These are phyloP conservation scores for Philonicus albiceps DNA, from an alignment of 2,888 invertebrate species.

Conservation along the genomic window DNA sequence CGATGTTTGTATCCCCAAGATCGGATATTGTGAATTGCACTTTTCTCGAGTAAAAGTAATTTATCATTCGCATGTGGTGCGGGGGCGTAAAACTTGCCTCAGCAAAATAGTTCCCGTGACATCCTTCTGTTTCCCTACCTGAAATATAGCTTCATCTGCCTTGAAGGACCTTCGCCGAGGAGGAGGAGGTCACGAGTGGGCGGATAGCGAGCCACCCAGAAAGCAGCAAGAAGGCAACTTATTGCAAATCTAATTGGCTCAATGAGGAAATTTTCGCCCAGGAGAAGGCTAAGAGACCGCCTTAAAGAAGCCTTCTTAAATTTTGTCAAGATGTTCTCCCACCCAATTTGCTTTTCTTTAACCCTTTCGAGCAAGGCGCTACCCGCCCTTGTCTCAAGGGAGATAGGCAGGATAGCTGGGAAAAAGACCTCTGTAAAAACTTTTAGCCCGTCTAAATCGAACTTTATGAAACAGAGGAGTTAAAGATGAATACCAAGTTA, in stretches of 20 bases:
- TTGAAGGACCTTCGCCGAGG: neutral
- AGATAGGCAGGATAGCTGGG: neutral
- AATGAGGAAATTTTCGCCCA: neutral
- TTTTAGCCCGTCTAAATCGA: neutral
- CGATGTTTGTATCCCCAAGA: slow-evolving; percentile 4
- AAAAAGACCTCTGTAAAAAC: neutral
- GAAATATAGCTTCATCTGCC: slow-evolving; percentile 19
- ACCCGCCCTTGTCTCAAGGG: neutral
- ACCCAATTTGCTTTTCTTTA: neutral
- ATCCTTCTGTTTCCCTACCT: slow-evolving; percentile 16
- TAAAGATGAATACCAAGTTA: neutral
- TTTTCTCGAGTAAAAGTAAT: slow-evolving; percentile 10
- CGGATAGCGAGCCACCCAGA: neutral
- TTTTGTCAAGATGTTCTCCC: neutral
- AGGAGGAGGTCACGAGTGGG: neutral
- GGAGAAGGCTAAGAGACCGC: neutral
- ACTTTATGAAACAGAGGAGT: neutral
- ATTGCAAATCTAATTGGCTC: neutral
- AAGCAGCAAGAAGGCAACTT: neutral
- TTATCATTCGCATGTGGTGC: slow-evolving; percentile 26
- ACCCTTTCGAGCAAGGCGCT: neutral
- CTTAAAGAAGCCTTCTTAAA: neutral
- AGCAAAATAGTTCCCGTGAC: neutral
- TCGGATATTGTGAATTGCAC: slow-evolving; percentile 13
- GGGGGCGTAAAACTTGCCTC: neutral